These are phyloP conservation scores for Sebastes elongatus DNA, from an alignment of 2,797 vertebrate genomes.

Conservation along the genomic window DNA sequence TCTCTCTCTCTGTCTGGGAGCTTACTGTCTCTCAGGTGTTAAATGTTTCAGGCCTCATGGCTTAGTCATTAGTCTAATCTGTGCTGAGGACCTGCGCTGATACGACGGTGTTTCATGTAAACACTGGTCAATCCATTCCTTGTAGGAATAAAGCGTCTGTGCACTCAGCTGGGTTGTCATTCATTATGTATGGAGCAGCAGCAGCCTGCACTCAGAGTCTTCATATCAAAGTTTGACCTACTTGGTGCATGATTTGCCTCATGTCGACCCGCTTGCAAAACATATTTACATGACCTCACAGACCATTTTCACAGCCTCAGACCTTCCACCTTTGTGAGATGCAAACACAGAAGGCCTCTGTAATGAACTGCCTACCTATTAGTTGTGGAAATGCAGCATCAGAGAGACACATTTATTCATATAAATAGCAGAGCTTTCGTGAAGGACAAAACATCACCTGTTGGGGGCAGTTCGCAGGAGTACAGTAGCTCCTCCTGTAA, in stretches of 20 bases:
- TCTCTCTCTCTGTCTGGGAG: slow-evolving; percentile 7
- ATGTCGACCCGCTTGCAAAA: slow-evolving; percentile 1
- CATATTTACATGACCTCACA: not conserved
- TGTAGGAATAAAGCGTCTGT: slow-evolving; percentile 5
- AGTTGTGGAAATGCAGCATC: not conserved
- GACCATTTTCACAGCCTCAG: not conserved
- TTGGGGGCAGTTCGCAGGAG: not conserved
- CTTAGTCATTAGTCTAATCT: slow-evolving; percentile 55
- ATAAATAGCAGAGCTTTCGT: not conserved
- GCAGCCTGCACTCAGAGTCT: not conserved
- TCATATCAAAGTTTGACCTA: slow-evolving; percentile 40
- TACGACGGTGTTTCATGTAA: slow-evolving; percentile 40
- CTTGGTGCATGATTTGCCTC: slow-evolving; percentile 28
- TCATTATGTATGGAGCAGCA: slow-evolving; percentile 54
- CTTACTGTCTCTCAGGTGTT: slow-evolving; percentile 24
- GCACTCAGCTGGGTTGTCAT: slow-evolving; percentile 22
- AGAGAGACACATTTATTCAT: not conserved
- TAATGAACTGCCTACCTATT: not conserved
- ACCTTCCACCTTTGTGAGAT: not conserved
- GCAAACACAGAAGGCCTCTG: not conserved
- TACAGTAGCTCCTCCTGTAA: slow-evolving; percentile 10
- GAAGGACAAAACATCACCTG: not conserved
- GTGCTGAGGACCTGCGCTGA: slow-evolving; percentile 23
- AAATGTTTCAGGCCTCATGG: slow-evolving; percentile 8
- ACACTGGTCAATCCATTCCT: slow-evolving; percentile 25